Conservation (phyloP, 1,140 invertebrate genomes). For the Onthophagus taurus region DNA sequence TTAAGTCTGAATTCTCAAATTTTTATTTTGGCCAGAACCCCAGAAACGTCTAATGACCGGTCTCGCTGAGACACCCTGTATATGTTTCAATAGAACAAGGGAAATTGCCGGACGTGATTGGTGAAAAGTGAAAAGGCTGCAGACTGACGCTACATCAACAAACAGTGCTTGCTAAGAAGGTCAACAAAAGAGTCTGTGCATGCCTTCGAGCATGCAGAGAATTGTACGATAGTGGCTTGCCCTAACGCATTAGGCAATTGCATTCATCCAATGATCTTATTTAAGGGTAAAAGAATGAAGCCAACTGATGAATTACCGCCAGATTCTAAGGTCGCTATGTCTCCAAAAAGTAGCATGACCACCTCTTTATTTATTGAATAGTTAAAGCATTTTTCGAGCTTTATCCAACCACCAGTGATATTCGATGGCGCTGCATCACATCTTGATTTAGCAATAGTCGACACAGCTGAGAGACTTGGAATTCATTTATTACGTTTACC, state of each 20-base stretch:
- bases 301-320: constrained; percentile 28
- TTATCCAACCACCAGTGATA: constrained; percentile 28
- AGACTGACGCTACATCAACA: too few species aligned
- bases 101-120: too few species aligned
- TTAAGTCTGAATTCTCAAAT: too few species aligned
- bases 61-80: too few species aligned
- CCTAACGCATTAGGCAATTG: constrained; percentile 28
- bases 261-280: constrained; percentile 28
- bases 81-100: too few species aligned
- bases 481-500: constrained; percentile 34
- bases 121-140: too few species aligned
- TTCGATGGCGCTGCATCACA: constrained; percentile 35
- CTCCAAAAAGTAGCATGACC: constrained; percentile 36
- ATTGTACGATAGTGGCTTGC: constrained; percentile 36
- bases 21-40: too few species aligned
- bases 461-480: constrained; percentile 26
- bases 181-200: too few species aligned
- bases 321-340: constrained; percentile 28
- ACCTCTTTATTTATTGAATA: constrained; percentile 29
- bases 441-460: constrained; percentile 27
- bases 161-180: too few species aligned
- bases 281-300: constrained; percentile 31
- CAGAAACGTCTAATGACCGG: too few species aligned
- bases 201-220: constrained; percentile 38
- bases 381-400: constrained; percentile 32